Evolutionary conservation across 2,888 invertebrate species (phyloP).

Genomic region (Cryptosula pallasiana): DNA sequence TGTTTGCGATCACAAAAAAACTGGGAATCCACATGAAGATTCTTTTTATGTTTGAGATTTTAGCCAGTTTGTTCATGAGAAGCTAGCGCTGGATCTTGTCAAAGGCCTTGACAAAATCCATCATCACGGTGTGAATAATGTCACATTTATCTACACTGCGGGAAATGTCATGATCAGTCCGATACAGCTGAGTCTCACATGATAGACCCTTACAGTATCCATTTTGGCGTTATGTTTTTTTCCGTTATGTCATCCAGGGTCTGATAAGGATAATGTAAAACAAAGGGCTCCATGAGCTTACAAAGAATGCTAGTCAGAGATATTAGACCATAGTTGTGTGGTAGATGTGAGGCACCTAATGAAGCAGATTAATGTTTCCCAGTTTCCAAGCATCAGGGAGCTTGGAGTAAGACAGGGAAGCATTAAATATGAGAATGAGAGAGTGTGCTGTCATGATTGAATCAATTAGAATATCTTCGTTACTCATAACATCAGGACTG

Average conservation of each 20-base stretch:
- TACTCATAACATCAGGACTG: background rate
- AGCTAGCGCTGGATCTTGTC: too few species aligned
- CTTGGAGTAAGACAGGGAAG: background rate
- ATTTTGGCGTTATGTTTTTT: background rate
- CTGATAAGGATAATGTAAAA: background rate
- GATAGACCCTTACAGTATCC: background rate
- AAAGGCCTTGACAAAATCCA: too few species aligned
- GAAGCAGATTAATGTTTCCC: background rate
- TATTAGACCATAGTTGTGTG: background rate
- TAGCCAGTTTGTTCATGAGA: too few species aligned
- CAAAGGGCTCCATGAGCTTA: background rate
- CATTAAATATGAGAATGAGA: background rate
- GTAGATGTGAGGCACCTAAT: too few species aligned
- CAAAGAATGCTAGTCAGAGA: background rate
- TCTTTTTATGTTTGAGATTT: too few species aligned
- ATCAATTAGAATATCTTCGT: background rate
- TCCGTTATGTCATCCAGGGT: background rate
- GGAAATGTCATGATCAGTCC: too few species aligned
- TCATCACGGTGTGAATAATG: too few species aligned
- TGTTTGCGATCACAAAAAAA: too few species aligned
- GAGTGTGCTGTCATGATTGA: background rate
- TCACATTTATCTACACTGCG: too few species aligned
- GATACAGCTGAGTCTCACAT: background rate
- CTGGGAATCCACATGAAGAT: too few species aligned
- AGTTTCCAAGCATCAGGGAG: background rate